A percentile compares a stretch with the other conserved stretches of the same genome.
Conservation (phyloP, 1,140 invertebrate genomes). For the Pantala flavescens region DNA sequence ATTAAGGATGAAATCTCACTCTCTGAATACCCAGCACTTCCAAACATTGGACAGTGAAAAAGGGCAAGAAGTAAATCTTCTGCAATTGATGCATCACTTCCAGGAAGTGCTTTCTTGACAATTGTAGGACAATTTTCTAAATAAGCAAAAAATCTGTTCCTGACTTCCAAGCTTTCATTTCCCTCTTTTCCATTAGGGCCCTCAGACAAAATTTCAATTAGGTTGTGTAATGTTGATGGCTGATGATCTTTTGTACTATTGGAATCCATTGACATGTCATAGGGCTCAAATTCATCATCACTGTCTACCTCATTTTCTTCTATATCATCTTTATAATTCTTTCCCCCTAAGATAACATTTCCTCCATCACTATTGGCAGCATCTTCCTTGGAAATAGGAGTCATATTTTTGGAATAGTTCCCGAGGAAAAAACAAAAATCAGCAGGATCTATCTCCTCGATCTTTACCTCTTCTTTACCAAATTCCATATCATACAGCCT, state of each 20-base stretch:
- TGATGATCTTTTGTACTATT: not conserved
- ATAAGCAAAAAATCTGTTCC: not conserved
- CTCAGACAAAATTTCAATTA: not conserved
- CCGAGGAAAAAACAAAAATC: not conserved
- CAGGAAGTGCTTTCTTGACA: not conserved
- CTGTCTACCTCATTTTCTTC: not conserved
- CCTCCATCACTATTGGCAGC: too few species aligned
- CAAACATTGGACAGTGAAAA: not conserved
- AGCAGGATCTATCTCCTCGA: not conserved
- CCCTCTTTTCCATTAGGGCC: not conserved
- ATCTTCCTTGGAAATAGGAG: not conserved
- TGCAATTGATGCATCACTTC: not conserved
- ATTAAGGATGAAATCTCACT: not conserved
- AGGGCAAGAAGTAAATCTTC: not conserved
- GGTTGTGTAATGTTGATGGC: not conserved
- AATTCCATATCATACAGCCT: not conserved
- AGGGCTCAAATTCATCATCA: not conserved
- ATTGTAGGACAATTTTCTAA: not conserved
- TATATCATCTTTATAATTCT: not conserved
- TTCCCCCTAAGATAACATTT: not conserved
- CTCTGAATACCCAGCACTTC: not conserved
- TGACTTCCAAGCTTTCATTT: not conserved
- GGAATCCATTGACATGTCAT: not conserved
- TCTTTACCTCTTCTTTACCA: not conserved
- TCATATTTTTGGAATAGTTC: not conserved